phyloP scores from a whole-genome alignment of 2,113 vertebrate genomes.

The Hyperopisus bebe region DNA sequence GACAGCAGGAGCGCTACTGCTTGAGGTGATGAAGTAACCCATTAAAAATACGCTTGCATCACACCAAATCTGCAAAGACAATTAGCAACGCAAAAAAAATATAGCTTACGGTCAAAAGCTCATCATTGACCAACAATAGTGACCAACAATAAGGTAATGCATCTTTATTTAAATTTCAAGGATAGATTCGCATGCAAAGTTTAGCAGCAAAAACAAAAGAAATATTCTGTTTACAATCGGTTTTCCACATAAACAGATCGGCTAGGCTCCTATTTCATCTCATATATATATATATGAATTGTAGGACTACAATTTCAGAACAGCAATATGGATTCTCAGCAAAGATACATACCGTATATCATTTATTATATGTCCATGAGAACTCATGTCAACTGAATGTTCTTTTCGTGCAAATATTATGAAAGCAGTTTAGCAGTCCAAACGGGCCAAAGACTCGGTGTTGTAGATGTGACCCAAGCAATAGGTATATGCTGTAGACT shows the following conservation, averaged over 20 bases:
- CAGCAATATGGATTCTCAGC: neutral
- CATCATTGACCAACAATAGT: too few species aligned
- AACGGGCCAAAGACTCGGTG: constrained; percentile 52
- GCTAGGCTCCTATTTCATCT: neutral
- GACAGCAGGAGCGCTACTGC: neutral
- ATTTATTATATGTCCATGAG: neutral
- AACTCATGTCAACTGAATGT: neutral
- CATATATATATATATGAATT: neutral
- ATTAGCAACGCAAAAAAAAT: neutral
- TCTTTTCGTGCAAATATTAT: constrained; percentile 5
- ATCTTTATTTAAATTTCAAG: constrained; percentile 16
- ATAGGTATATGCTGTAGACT: constrained; percentile 43
- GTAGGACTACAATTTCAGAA: neutral
- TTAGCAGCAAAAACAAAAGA: neutral
- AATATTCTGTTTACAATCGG: neutral
- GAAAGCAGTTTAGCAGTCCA: constrained; percentile 31
- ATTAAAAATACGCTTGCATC: neutral
- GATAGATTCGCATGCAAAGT: constrained; percentile 7
- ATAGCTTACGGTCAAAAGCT: neutral
- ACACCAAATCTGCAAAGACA: neutral
- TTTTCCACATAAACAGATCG: neutral
- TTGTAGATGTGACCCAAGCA: constrained; percentile 49
- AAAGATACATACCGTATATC: neutral
- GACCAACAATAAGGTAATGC: neutral
- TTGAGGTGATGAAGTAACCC: neutral